Conservation (phyloP, 2,888 invertebrate genomes). For the Abrostola triplasia region DNA sequence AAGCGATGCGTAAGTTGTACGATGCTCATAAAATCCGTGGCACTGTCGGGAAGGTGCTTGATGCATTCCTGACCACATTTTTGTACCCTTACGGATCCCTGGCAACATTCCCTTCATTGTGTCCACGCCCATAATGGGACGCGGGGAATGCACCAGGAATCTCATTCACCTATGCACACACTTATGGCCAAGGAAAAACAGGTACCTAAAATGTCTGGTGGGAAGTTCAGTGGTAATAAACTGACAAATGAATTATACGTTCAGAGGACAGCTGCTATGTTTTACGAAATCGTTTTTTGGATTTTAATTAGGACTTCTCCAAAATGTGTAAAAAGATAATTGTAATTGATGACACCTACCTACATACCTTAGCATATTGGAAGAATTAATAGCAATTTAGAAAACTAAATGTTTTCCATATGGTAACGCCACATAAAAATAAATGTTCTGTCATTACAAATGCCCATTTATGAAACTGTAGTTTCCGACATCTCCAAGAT, state of each 20-base stretch:
- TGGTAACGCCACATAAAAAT: not conserved
- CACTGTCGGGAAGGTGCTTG: constrained; percentile 65
- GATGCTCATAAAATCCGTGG: constrained; percentile 14
- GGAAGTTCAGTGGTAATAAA: not conserved
- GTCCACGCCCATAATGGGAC: constrained; percentile 65
- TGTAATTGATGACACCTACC: constrained; percentile 30
- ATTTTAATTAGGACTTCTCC: constrained; percentile 25
- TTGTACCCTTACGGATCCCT: constrained; percentile 65
- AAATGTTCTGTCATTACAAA: constrained; percentile 4
- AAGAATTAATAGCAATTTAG: constrained; percentile 16
- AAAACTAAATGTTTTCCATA: constrained; percentile 4
- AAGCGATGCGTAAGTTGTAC: constrained; percentile 8
- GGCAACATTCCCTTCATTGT: constrained; percentile 72
- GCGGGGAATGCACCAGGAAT: constrained; percentile 72
- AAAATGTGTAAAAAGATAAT: constrained; percentile 22
- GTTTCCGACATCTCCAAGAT: not conserved
- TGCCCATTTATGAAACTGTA: constrained; percentile 9
- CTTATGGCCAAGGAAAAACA: constrained; percentile 57
- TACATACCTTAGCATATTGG: constrained; percentile 15
- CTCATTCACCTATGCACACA: constrained; percentile 70
- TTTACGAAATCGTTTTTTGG: constrained; percentile 19
- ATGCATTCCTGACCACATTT: constrained; percentile 79
- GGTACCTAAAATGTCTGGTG: not conserved
- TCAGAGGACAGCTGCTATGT: not conserved
- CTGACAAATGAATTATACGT: constrained; percentile 10